A percentile compares a stretch with the other conserved stretches of the same genome.
Conservation (phyloP, 2,888 invertebrate species). For the Caenorhabditis sp. region DNA sequence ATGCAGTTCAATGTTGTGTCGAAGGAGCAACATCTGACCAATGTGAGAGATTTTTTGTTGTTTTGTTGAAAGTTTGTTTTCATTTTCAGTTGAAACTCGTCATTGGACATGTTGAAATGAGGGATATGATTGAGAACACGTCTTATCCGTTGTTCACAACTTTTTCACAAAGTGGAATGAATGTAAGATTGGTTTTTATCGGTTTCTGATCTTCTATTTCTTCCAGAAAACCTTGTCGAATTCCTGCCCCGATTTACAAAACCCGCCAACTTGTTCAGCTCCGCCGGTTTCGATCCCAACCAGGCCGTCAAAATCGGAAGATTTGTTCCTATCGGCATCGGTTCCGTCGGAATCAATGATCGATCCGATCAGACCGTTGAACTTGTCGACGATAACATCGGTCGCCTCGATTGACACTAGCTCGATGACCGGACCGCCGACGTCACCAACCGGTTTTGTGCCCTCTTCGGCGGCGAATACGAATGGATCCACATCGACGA, state of each 20-base stretch:
- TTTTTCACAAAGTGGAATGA: conserved; percentile 14
- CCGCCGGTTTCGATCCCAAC: not conserved
- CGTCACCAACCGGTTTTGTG: not conserved
- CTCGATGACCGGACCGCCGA: conserved; percentile 13
- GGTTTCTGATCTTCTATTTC: not conserved
- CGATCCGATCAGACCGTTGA: conserved; percentile 17
- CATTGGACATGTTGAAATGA: conserved; percentile 50
- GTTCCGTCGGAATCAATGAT: conserved; percentile 33
- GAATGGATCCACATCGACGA: conserved; percentile 8
- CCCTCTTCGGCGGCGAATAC: not conserved
- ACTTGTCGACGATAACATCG: conserved; percentile 25
- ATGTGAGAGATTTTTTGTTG: conserved; percentile 13
- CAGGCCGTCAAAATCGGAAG: not conserved
- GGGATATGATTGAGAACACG: conserved; percentile 51
- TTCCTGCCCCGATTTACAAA: conserved; percentile 43
- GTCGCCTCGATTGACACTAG: conserved; percentile 30
- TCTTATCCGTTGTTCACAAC: conserved; percentile 44
- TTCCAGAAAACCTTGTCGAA: conserved; percentile 32
- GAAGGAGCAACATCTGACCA: conserved; percentile 54
- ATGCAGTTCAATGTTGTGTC: conserved; percentile 52
- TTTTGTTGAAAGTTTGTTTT: not conserved
- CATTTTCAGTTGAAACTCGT: conserved; percentile 45
- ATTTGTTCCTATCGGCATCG: conserved; percentile 21
- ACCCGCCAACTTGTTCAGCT: not conserved
- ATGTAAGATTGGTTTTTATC: not conserved